Base-by-base conservation (phyloP, 2,888 invertebrate genomes). In the Platerodrilus igneus region DNA sequence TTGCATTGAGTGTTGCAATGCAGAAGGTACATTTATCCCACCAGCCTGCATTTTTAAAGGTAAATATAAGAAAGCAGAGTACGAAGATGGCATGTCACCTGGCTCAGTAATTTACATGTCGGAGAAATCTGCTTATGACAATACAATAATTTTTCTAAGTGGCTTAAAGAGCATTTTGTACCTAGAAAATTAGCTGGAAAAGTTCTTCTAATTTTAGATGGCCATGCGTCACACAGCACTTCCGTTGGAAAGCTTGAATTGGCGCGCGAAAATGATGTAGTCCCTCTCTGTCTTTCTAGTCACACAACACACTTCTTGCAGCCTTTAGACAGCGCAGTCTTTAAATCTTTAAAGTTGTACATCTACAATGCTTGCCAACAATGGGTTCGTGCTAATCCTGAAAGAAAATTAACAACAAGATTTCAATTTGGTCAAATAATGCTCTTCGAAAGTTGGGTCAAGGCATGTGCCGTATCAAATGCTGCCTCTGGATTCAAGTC, bases 1-100 rank as follows among this genome's bases (percentile, higher is more conserved):
- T 4, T 32, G 57, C 9, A 39, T 58, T 40, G 56, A 47, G 23
- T 59, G 55, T 39, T 58, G 56, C 36, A 59, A 58, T 33, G 59
- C 55, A 20, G 38, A 45, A 8, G 56, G 56, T n/a, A 51, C 7
- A 3, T 55, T 54, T 42, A 17, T 58, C 4, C 56, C 56, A 5
- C 57, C 56, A 4, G 43, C 37, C 9, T 31, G 43, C 9, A 42
- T 58, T 31, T 44, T 56, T 14, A 53, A 56, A 45, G 53, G 56
- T 1, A 51, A 54, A 27, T 46, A 48, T 19, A 29, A 40, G 26
- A 53, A 51, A 26, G 13, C 40, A 4, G 50, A 58, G 30, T 53
- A 52, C 33, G 27, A 35, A 14, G 51, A 53, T 22, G 51, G 51
- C 14, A 34, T 42, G 37, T 37, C 37, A n/a, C 37, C 41, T 10